Conservation (phyloP, 2,797 vertebrate genomes). For the Gymnopithys bicolor region DNA sequence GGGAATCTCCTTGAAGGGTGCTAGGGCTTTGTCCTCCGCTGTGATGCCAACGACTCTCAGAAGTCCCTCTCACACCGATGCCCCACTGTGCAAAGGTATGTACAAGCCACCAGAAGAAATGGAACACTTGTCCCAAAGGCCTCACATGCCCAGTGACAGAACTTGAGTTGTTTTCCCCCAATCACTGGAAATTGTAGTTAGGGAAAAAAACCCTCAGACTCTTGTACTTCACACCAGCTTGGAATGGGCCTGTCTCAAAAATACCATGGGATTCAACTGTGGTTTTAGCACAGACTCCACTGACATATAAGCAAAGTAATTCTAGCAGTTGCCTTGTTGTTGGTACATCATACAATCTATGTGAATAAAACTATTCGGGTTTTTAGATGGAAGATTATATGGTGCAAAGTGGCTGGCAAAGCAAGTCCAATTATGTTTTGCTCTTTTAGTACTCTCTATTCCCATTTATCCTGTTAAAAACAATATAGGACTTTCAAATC, state of each 20-base stretch:
- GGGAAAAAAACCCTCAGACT: rapidly evolving
- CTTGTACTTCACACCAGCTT: neutral
- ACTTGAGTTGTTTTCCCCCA: neutral
- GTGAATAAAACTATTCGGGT: neutral
- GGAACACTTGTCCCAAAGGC: neutral
- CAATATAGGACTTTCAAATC: neutral
- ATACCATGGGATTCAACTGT: neutral
- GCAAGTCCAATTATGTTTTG: neutral
- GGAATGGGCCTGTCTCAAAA: neutral
- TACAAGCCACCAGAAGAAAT: neutral
- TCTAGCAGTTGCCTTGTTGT: neutral
- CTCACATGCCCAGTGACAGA: neutral
- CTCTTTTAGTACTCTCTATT: neutral
- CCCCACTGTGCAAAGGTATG: neutral
- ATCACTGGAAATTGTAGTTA: neutral
- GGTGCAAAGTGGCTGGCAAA: neutral
- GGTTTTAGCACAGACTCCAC: neutral
- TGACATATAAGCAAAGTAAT: neutral
- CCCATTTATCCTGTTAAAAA: neutral
- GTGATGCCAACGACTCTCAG: neutral
- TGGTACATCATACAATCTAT: neutral
- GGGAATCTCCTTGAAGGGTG: neutral
- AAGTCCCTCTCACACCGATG: rapidly evolving
- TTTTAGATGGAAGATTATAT: neutral
- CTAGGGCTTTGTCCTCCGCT: rapidly evolving